A percentile compares a stretch with the other conserved stretches of the same genome.
Conservation (phyloP, 2,888 invertebrate species). For the Aricia artaxerxes region DNA sequence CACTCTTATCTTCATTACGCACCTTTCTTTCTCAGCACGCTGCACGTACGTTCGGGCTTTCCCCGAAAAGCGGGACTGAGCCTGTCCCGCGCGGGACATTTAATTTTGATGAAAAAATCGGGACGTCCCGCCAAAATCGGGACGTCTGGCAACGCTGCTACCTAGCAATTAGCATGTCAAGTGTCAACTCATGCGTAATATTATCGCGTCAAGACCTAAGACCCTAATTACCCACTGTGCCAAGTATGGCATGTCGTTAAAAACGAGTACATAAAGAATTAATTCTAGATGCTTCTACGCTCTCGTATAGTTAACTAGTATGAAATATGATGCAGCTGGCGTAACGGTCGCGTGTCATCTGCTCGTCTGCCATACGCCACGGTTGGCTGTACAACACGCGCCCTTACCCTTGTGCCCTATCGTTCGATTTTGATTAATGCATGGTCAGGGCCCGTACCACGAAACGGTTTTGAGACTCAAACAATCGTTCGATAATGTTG, state of each 20-base stretch:
- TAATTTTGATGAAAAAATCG: no score
- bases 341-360: slow-evolving; percentile 80
- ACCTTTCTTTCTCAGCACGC: no score
- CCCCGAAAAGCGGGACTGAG: no score
- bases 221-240: neutral
- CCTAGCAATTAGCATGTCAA: neutral
- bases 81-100: no score
- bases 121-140: no score
- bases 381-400: slow-evolving; percentile 67
- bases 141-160: no score
- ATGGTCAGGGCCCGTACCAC: no score
- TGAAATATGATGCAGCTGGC: slow-evolving; percentile 64
- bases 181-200: neutral
- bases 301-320: slow-evolving; percentile 27
- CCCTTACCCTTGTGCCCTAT: slow-evolving; percentile 39
- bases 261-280: neutral
- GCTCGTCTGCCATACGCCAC: slow-evolving; percentile 72
- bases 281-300: slow-evolving; percentile 8
- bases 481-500: no score
- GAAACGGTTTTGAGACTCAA: no score
- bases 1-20: no score
- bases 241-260: neutral
- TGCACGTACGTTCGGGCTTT: no score
- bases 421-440: neutral
- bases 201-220: neutral